Evolutionary conservation across 2,113 vertebrate species (phyloP), one percentile per base, ranked within the genome.

Genomic region (Dromiciops gliroides): DNA sequence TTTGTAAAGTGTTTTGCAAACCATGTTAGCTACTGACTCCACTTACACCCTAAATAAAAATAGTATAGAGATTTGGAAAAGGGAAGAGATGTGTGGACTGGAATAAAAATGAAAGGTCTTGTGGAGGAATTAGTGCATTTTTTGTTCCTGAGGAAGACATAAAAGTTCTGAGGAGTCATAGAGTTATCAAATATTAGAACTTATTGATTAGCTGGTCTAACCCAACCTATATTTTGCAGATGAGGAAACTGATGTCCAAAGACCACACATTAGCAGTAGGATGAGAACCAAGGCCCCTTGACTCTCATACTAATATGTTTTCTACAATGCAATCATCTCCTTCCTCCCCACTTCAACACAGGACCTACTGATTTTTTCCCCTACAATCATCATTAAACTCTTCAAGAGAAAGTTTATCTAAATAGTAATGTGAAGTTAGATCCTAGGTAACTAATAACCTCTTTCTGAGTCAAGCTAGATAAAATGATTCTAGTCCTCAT

Each of bases 41-140:
- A 11, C 31, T 91, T 49, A 24, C 28, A 11, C 48, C 22, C 7
- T 44, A 19, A 26, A 25, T 48, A 44, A 8, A 93, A 83, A 23
- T 83, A 49, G 50, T 44, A 37, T 8, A 94, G 24, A 25, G 90
- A 9, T 91, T 96, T 51, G 90, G 37, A 94, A 49, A 90, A 83
- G 24, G 37, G 89, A 56, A 93, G 44, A 83, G 89, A 89, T 12
- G 37, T 56, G 22, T 56, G 14, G n/a, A 90, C 48, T 91, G 56
- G 52, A 19, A 23, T 88, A 23, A 89, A n/a, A 52, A 89, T 25
- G 44, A 37, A 91, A 93, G 48, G 1, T 83, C 37, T 90, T 5
- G 0, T 37, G 52, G n/a, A 24, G 93, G 28, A 91, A 22, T 0
- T 67, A 28, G 52, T 22, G 0, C 22, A 83, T 44, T 4, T 44